Percentiles rank a stretch among this genome's conserved stretches.
phyloP scores from a whole-genome alignment of 1,140 invertebrate genomes.

The Drosophila nasuta region DNA sequence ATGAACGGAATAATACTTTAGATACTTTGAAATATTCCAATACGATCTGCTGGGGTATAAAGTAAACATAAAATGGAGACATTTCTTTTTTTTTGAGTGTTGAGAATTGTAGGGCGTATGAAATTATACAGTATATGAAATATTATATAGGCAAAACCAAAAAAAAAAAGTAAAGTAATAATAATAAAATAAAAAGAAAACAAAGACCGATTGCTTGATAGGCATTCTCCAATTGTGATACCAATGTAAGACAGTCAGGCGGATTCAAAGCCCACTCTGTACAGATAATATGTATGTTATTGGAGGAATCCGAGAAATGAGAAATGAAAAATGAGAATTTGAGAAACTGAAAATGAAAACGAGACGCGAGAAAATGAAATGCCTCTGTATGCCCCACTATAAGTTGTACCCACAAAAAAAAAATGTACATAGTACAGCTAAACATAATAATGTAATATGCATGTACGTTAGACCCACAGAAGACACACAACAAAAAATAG shows the following conservation, averaged over 20 bases:
- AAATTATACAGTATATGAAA: slow-evolving; percentile 34
- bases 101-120: slow-evolving; percentile 1
- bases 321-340: not conserved
- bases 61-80: not conserved
- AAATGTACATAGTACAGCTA: slow-evolving; percentile 43
- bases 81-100: not conserved
- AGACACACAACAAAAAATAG: slow-evolving; percentile 13
- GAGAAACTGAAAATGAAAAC: slow-evolving; percentile 4
- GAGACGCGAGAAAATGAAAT: slow-evolving; percentile 22
- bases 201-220: slow-evolving; percentile 50
- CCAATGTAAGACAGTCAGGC: slow-evolving; percentile 60
- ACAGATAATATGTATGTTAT: slow-evolving; percentile 27
- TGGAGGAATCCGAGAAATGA: slow-evolving; percentile 19
- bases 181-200: slow-evolving; percentile 5
- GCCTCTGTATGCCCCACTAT: slow-evolving; percentile 47
- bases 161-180: slow-evolving; percentile 7
- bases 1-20: not conserved
- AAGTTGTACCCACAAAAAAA: slow-evolving; percentile 38
- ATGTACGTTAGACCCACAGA: slow-evolving; percentile 43
- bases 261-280: slow-evolving; percentile 18
- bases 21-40: not conserved
- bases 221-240: slow-evolving; percentile 70
- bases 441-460: slow-evolving; percentile 23
- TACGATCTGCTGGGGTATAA: not conserved
- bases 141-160: slow-evolving; percentile 25